phyloP scores from a whole-genome alignment of 2,797 vertebrate species.

The Tachyglossus aculeatus region DNA sequence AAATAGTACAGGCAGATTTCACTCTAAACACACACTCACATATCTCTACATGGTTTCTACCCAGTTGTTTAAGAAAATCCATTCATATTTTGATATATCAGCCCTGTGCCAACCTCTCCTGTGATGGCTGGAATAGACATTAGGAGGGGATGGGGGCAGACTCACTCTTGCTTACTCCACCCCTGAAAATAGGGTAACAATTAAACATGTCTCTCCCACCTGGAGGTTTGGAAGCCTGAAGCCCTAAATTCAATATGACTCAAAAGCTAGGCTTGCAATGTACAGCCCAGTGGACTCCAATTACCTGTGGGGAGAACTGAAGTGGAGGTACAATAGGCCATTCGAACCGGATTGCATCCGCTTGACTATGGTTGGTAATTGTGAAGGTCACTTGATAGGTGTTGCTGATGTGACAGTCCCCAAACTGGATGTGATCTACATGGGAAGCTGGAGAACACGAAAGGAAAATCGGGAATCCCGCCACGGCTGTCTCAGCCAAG shows the following conservation, averaged over 20 bases:
- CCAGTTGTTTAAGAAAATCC: too few relatives aligned
- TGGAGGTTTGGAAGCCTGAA: too few relatives aligned
- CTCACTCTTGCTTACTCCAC: background rate
- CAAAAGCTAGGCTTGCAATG: fast-evolving
- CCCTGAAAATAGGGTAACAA: background rate
- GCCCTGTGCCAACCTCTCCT: too few relatives aligned
- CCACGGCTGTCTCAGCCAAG: too few relatives aligned
- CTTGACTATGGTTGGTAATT: constrained; percentile 83
- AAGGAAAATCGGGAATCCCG: too few relatives aligned
- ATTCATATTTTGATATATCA: too few relatives aligned
- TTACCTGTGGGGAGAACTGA: constrained; percentile 86
- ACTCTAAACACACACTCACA: too few relatives aligned
- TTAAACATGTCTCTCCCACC: background rate
- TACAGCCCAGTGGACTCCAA: background rate
- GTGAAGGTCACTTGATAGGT: constrained; percentile 79
- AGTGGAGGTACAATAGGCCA: constrained; percentile 77
- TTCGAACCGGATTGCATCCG: constrained; percentile 80
- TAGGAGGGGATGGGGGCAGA: background rate
- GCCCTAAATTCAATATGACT: fast-evolving
- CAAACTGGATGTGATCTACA: constrained; percentile 80
- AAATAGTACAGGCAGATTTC: too few relatives aligned
- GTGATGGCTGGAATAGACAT: background rate
- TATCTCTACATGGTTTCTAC: too few relatives aligned
- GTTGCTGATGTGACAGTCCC: constrained; percentile 77
- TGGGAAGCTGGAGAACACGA: constrained; percentile 62